These are phyloP conservation scores for Sminthopsis crassicaudata DNA, from an alignment of 2,113 vertebrate species.

Conservation along the genomic window DNA sequence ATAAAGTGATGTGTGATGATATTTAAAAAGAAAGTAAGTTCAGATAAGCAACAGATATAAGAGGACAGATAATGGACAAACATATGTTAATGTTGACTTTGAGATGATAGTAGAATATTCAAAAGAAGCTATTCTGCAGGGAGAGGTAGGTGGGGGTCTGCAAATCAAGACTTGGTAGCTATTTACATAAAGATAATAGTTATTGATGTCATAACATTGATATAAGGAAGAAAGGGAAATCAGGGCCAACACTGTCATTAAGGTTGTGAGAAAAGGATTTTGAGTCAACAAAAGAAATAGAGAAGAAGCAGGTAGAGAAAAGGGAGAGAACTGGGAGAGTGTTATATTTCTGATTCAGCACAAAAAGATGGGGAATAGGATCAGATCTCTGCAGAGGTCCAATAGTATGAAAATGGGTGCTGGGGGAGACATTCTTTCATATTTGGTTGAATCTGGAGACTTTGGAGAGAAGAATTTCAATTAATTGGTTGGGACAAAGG, in stretches of 20 bases:
- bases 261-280: neutral
- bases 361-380: neutral
- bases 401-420: neutral
- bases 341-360: neutral
- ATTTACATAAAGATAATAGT: neutral
- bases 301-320: neutral
- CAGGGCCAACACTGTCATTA: neutral
- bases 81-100: neutral
- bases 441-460: neutral
- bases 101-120: neutral
- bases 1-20: neutral
- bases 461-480: neutral
- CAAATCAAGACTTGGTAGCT: neutral
- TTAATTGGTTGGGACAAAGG: neutral
- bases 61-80: neutral
- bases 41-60: neutral
- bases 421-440: neutral
- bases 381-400: neutral
- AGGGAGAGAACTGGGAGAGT: neutral
- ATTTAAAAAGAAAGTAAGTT: neutral
- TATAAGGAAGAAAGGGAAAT: neutral
- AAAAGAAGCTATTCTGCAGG: neutral
- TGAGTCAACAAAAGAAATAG: neutral
- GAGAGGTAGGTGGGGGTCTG: neutral
- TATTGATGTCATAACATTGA: neutral